phyloP scores from a whole-genome alignment of 2,113 vertebrate species.

The Clarias magur region DNA sequence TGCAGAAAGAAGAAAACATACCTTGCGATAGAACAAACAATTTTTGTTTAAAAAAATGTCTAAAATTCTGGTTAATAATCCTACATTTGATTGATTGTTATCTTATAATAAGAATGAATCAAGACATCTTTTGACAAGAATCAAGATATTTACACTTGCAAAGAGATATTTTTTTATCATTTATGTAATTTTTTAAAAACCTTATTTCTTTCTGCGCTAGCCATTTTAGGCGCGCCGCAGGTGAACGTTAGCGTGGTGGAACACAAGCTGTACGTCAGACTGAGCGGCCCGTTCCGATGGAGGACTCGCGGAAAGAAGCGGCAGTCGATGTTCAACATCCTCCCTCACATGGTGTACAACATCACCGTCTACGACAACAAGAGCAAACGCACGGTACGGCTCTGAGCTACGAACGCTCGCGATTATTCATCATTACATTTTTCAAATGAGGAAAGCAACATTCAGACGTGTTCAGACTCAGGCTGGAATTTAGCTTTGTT shows the following conservation, averaged over 20 bases:
- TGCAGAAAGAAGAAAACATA: too few relatives aligned
- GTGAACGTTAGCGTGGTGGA: conserved; percentile 70
- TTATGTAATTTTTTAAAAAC: neutral
- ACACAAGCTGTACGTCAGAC: conserved; percentile 71
- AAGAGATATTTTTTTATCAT: too few relatives aligned
- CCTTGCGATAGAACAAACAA: too few relatives aligned
- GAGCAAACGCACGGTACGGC: conserved; percentile 71
- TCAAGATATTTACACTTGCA: too few relatives aligned
- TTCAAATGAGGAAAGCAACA: too few relatives aligned
- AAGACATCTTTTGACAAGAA: too few relatives aligned
- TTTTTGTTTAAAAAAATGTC: too few relatives aligned
- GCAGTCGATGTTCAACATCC: conserved; percentile 72
- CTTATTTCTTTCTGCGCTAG: conserved; percentile 59
- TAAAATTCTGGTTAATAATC: too few relatives aligned
- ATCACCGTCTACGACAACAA: conserved; percentile 74
- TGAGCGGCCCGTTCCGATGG: conserved; percentile 82
- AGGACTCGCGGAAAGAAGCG: conserved; percentile 55
- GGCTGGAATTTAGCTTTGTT: neutral
- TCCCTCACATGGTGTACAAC: conserved; percentile 75
- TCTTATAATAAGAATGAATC: too few relatives aligned
- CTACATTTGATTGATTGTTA: too few relatives aligned
- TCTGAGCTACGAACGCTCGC: neutral
- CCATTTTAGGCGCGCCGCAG: conserved; percentile 78
- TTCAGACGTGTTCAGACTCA: neutral
- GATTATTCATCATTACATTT: neutral